Evolutionary conservation across 2,113 vertebrate genomes (phyloP).

Genomic region (Calidris pugnax): DNA sequence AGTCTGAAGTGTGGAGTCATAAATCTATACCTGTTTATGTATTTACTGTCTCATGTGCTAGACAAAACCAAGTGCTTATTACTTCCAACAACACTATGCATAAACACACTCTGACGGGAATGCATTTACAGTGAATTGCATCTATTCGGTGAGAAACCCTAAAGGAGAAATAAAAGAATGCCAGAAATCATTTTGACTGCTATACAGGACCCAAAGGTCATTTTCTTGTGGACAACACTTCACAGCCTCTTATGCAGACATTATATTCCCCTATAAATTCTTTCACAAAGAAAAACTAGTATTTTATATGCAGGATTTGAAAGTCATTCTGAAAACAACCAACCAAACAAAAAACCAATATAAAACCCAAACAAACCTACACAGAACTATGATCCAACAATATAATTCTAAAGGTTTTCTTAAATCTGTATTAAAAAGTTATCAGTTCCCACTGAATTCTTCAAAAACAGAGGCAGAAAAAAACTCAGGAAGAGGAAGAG

Average conservation of each 20-base stretch:
- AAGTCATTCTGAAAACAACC: neutral
- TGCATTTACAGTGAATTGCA: neutral
- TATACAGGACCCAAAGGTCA: neutral
- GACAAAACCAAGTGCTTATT: neutral
- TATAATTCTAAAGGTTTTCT: neutral
- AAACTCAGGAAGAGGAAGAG: neutral
- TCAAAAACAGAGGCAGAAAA: neutral
- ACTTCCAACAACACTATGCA: neutral
- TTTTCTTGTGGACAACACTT: neutral
- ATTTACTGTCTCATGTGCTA: neutral
- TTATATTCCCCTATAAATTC: neutral
- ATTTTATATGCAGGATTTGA: neutral
- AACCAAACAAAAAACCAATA: too few relatives aligned
- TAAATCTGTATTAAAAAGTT: neutral
- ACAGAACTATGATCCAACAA: neutral
- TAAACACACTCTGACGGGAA: neutral
- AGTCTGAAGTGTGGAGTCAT: neutral
- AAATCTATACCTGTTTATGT: constrained; percentile 13
- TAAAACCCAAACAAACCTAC: too few relatives aligned
- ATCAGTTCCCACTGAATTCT: neutral
- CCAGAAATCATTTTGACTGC: neutral
- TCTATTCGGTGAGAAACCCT: neutral
- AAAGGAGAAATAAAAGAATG: neutral
- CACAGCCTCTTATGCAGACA: neutral
- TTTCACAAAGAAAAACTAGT: neutral